These are phyloP conservation scores for Leptopilina syphax DNA, from an alignment of 2,888 invertebrate genomes.

Conservation along the genomic window DNA sequence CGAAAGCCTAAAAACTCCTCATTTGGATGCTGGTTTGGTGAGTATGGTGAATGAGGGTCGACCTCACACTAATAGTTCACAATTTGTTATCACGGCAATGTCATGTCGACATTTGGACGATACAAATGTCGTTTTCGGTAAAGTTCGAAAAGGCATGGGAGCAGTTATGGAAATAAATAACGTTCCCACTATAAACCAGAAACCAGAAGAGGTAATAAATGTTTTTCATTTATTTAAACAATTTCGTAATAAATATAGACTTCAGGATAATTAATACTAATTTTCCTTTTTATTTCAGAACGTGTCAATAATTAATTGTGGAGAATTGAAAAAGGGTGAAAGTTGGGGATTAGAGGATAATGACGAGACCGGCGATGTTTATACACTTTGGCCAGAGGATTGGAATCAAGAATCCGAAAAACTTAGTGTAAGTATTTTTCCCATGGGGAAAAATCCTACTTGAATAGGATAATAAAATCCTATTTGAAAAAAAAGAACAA, in stretches of 20 bases:
- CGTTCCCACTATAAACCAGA: slow-evolving; percentile 79
- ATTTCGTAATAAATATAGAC: too few species aligned
- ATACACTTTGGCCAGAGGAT: slow-evolving; percentile 89
- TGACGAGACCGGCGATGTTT: slow-evolving; percentile 85
- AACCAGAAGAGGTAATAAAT: slow-evolving; percentile 80
- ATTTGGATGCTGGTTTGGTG: slow-evolving; percentile 83
- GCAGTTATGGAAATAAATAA: slow-evolving; percentile 85
- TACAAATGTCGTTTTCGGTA: slow-evolving; percentile 90
- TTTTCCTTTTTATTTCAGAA: slow-evolving; percentile 57
- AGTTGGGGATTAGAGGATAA: slow-evolving; percentile 83
- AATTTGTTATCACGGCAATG: slow-evolving; percentile 93
- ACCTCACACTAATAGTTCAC: slow-evolving; percentile 93
- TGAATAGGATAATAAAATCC: neutral
- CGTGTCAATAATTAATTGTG: slow-evolving; percentile 80
- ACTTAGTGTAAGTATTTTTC: slow-evolving; percentile 56
- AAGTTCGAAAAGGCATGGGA: slow-evolving; percentile 86
- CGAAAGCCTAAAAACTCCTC: slow-evolving; percentile 87
- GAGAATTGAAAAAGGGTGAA: slow-evolving; percentile 81
- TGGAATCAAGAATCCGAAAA: slow-evolving; percentile 76
- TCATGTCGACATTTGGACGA: slow-evolving; percentile 88
- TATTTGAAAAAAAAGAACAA: neutral
- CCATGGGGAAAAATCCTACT: neutral
- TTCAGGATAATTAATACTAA: neutral
- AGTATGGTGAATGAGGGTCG: slow-evolving; percentile 89
- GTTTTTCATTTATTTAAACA: neutral